Evolutionary conservation across 2,113 vertebrate species (phyloP).

Genomic region (Fulica atra): DNA sequence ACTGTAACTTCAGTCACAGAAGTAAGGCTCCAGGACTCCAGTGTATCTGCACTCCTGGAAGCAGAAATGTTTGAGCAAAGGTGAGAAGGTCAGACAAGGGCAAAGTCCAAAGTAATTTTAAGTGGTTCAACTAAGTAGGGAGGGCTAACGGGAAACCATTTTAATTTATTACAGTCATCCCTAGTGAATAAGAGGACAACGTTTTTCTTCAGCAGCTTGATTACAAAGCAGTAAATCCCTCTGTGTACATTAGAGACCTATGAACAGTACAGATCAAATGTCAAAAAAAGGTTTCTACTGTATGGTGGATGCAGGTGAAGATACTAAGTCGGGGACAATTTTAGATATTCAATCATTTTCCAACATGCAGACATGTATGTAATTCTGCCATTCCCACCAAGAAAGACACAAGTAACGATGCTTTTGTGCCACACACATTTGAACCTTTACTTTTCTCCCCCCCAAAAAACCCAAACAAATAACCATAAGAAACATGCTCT

Average conservation of each 20-base stretch:
- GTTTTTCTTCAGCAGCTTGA: conserved; percentile 68
- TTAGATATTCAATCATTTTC: background rate
- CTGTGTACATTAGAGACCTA: conserved; percentile 60
- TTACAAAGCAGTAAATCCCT: conserved; percentile 73
- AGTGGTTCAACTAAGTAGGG: conserved; percentile 65
- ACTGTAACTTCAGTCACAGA: conserved; percentile 6
- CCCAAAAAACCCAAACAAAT: background rate
- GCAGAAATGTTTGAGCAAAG: conserved; percentile 44
- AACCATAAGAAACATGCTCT: background rate
- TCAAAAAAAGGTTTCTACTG: conserved; percentile 20
- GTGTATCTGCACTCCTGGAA: conserved; percentile 38
- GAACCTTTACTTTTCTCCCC: background rate
- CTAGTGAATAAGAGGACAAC: conserved; percentile 67
- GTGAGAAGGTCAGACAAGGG: conserved; percentile 71
- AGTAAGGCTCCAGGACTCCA: conserved; percentile 16
- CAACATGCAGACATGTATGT: background rate
- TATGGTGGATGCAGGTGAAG: background rate
- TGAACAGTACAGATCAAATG: conserved; percentile 48
- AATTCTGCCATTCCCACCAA: background rate
- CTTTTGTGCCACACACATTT: background rate
- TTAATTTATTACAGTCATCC: conserved; percentile 73
- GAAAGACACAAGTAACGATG: background rate
- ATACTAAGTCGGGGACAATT: background rate
- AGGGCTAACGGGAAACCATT: conserved; percentile 66
- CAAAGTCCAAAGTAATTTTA: conserved; percentile 71